phyloP scores from a whole-genome alignment of 2,113 vertebrate species.

The Chiloscyllium plagiosum region DNA sequence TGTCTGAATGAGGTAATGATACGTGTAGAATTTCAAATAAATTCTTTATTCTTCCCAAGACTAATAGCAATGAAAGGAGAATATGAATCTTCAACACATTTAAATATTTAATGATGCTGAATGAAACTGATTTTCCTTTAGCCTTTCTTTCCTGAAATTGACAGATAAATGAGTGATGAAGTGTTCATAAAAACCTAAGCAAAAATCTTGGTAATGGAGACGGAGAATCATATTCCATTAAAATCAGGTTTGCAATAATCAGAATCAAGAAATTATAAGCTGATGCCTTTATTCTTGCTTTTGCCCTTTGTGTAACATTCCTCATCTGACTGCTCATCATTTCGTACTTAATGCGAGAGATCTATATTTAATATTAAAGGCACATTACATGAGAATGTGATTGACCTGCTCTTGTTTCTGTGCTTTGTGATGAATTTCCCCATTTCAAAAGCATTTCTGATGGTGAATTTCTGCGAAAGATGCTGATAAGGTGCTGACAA shows the following conservation, averaged over 20 bases:
- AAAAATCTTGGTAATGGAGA: background rate
- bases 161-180: background rate
- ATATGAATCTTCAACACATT: conserved; percentile 1
- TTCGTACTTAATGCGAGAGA: background rate
- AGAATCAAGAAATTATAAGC: background rate
- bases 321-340: background rate
- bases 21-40: conserved; percentile 17
- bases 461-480: background rate
- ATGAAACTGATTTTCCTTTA: background rate
- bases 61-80: conserved; percentile 21
- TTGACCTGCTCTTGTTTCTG: background rate
- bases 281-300: background rate
- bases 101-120: conserved; percentile 33
- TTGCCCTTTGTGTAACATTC: background rate
- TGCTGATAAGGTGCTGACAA: background rate
- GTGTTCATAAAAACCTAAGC: background rate
- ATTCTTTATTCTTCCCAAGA: background rate
- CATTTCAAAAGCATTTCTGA: background rate
- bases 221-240: background rate
- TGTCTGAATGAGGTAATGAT: background rate
- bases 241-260: background rate
- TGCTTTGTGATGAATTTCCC: background rate
- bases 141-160: conserved; percentile 4
- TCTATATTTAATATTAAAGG: background rate
- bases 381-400: background rate